Conservation (phyloP, 1,140 invertebrate species). For the Drosophila subobscura region DNA sequence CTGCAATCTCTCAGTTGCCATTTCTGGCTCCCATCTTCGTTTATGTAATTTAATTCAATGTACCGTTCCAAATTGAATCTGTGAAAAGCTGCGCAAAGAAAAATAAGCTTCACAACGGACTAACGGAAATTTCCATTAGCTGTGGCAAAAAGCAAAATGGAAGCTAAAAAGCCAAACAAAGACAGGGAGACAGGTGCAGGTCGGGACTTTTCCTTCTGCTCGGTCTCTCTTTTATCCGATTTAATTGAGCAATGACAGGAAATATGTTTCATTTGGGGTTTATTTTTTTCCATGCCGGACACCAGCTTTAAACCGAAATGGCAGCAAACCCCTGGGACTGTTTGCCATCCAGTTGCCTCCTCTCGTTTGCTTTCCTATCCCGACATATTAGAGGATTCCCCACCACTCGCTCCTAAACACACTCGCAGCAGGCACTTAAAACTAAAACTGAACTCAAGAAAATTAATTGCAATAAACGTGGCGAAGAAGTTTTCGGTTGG, state of each 20-base stretch:
- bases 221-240: constrained; percentile 19
- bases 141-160: constrained; percentile 22
- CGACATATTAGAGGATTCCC: constrained; percentile 22
- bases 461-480: constrained; percentile 81
- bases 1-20: constrained; percentile 16
- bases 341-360: too few relatives aligned
- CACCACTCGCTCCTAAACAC: constrained; percentile 3
- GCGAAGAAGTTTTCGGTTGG: constrained; percentile 36
- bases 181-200: constrained; percentile 33
- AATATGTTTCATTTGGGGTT: constrained; percentile 29
- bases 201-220: constrained; percentile 8
- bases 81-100: constrained; percentile 68
- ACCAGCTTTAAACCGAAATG: too few relatives aligned
- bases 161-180: constrained; percentile 53
- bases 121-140: constrained; percentile 77
- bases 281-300: background rate
- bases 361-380: background rate
- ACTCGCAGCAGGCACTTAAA: constrained; percentile 61
- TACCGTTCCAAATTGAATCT: constrained; percentile 81
- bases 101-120: constrained; percentile 65
- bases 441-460: constrained; percentile 75
- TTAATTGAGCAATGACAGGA: constrained; percentile 73
- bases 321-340: too few relatives aligned
- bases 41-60: constrained; percentile 80
- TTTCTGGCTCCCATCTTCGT: constrained; percentile 39